Base-by-base conservation (phyloP, 2,113 vertebrate genomes). In the Acanthochromis polyacanthus region DNA sequence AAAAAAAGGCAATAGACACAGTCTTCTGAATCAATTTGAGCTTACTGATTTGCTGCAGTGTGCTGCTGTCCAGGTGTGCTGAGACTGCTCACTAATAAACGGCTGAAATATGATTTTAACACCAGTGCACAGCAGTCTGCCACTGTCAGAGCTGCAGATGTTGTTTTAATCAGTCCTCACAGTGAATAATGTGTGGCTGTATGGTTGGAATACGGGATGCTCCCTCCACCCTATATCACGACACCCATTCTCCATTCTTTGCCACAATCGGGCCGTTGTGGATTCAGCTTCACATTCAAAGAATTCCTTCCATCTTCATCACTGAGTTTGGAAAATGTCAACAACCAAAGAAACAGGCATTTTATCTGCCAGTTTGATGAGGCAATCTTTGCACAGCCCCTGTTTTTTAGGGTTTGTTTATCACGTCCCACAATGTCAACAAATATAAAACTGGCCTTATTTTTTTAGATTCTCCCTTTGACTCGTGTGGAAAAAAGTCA, bases 401-500 rank as follows among this genome's bases (percentile, higher is more conserved):
- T 51, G 25, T 51, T 63, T 48, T 66, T 20, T 50, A 14, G 45
- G 52, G 51, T 70, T 66, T 90, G 59, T 75, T 73, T 70, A 63
- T 82, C 36, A 53, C 52, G 6, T 73, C 58, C 71, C 48, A 55
- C 67, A 57, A 71, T 80, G 81, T 89, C 76, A 78, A 67, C 75
- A 75, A 71, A 82, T 71, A 28, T 59, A 77, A 71, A 85, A 79
- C 16, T 4, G 5, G 5, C 66, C 19, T 59, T 28, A 22, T 56
- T 71, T 32, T 32, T 60, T 66, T 70, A 32, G 48, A 45, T 76
- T 80, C 62, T 67, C 32, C 83, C 75, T 86, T 76, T 79, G 53
- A 80, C 55, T 82, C 45, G 23, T 76, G 63, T 78, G 72, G 64
- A 74, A 88, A 78, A 90, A 91, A 88, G 87, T 90, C 88, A 1